Conservation (phyloP, 2,797 vertebrate species). For the Sitta carolinensis region DNA sequence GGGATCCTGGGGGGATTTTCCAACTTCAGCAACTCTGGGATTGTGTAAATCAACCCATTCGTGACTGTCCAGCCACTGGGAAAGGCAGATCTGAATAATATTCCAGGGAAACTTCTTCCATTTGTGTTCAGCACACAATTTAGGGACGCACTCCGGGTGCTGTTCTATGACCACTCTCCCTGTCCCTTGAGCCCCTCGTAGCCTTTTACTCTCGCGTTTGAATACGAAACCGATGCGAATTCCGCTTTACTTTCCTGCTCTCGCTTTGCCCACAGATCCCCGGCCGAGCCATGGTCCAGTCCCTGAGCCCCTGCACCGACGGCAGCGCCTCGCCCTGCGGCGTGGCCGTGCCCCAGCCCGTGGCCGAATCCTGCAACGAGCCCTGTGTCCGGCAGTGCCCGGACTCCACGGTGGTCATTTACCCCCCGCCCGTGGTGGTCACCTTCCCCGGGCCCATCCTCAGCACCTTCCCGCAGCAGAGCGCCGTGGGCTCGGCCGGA, state of each 20-base stretch:
- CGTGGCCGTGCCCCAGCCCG: conserved; percentile 26
- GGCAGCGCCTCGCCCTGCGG: neutral
- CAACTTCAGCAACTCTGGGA: neutral
- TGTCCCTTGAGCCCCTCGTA: accelerated
- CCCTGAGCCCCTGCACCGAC: neutral
- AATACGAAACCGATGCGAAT: accelerated
- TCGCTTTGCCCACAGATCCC: neutral
- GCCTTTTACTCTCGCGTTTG: accelerated
- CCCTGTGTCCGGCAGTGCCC: conserved; percentile 56
- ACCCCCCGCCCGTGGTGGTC: conserved; percentile 15
- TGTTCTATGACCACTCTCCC: neutral
- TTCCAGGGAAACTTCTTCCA: neutral
- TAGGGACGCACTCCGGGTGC: accelerated
- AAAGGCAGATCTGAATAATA: neutral
- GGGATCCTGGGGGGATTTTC: neutral
- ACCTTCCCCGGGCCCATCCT: conserved; percentile 60
- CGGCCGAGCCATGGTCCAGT: neutral
- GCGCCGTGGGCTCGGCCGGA: neutral
- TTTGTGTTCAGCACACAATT: accelerated
- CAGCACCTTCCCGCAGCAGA: conserved; percentile 53
- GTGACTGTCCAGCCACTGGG: neutral
- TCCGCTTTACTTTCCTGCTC: neutral
- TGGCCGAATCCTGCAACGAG: conserved; percentile 38
- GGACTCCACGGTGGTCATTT: conserved; percentile 49
- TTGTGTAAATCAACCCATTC: neutral